Percentiles rank a stretch among this genome's conserved stretches.
phyloP scores from a whole-genome alignment of 1,140 invertebrate species.

The Bombus terrestris region DNA sequence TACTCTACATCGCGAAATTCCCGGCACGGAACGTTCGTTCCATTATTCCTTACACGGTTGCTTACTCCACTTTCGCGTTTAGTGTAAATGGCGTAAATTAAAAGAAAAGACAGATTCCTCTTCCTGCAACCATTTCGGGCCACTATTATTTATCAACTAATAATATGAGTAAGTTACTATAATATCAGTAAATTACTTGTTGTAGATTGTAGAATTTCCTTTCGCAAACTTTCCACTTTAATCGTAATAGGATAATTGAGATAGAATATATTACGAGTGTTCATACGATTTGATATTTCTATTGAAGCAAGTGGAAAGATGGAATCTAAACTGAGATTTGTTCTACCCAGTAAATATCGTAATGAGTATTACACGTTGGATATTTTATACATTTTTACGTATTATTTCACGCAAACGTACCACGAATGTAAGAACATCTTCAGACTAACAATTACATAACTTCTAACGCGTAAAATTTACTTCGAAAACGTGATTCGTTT shows the following conservation, averaged over 20 bases:
- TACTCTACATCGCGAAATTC: conserved; percentile 5
- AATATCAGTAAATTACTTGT: background rate
- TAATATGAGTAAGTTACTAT: background rate
- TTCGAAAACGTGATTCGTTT: too few relatives aligned
- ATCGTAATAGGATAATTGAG: too few relatives aligned
- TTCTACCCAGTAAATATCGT: background rate
- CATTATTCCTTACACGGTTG: conserved; percentile 7
- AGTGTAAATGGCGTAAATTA: background rate
- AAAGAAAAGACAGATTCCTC: background rate
- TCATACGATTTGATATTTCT: background rate
- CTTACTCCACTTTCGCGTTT: background rate
- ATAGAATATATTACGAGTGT: background rate
- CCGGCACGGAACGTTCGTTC: background rate
- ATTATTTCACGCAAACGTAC: background rate
- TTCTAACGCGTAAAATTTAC: too few relatives aligned
- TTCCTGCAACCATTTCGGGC: background rate
- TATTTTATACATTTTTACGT: background rate
- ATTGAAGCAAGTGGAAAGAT: background rate
- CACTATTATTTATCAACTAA: background rate
- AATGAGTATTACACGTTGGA: background rate
- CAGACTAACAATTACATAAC: too few relatives aligned
- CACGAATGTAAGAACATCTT: background rate
- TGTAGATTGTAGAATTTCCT: too few relatives aligned
- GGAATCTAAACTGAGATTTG: background rate
- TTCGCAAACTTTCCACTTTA: too few relatives aligned